Evolutionary conservation across 2,113 vertebrate genomes (phyloP).

Genomic region (Lepus timidus): DNA sequence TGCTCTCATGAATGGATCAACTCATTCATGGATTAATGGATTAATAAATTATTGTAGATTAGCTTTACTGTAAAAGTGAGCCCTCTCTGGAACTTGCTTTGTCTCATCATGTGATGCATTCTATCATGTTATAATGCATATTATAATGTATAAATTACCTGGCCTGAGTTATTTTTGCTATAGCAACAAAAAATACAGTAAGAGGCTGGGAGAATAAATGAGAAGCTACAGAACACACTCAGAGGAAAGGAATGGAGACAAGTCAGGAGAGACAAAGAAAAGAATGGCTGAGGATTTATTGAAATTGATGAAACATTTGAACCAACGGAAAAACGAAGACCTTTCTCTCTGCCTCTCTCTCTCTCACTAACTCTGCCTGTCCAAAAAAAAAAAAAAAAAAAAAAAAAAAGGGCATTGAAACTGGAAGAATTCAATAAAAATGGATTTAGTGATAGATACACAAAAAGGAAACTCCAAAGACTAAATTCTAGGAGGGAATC

Average conservation of each 20-base stretch:
- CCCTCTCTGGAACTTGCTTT: not conserved
- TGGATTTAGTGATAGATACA: not conserved
- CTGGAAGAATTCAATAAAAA: not conserved
- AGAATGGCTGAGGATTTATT: not conserved
- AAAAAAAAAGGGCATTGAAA: not conserved
- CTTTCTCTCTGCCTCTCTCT: not conserved
- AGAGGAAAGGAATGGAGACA: not conserved
- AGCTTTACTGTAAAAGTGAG: not conserved
- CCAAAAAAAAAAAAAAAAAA: too few relatives aligned
- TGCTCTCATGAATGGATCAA: not conserved
- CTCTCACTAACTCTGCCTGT: too few relatives aligned
- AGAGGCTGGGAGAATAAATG: not conserved
- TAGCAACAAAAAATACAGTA: not conserved
- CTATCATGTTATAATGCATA: not conserved
- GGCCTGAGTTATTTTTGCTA: not conserved
- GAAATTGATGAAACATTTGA: not conserved
- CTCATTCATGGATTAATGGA: not conserved
- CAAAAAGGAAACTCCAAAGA: not conserved
- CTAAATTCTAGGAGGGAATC: not conserved
- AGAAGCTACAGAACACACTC: too few relatives aligned
- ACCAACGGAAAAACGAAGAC: too few relatives aligned
- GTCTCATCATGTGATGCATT: not conserved
- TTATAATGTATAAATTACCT: not conserved
- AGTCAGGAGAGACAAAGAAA: not conserved
- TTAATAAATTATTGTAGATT: not conserved